Percentiles rank a stretch among this genome's conserved stretches.
Evolutionary conservation across 2,797 vertebrate genomes (phyloP).

Genomic region (Pantherophis alleghaniensis): DNA sequence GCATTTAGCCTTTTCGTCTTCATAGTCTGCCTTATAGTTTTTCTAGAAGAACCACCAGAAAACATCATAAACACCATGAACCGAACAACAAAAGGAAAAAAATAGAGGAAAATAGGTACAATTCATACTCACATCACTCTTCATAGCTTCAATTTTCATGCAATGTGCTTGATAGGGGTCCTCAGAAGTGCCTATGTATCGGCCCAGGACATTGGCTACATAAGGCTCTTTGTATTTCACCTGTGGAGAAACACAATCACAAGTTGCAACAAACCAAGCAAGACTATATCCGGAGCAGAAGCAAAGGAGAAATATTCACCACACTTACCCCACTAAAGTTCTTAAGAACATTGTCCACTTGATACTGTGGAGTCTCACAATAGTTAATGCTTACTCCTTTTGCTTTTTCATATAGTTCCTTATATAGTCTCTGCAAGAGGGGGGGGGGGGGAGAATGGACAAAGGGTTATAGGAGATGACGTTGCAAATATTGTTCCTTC

Average conservation of each 20-base stretch:
- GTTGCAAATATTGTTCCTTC: not conserved
- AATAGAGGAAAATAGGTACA: not conserved
- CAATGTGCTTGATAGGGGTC: conserved; percentile 87
- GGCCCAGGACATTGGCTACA: conserved; percentile 87
- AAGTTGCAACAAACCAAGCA: not conserved
- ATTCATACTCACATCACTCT: conserved; percentile 81
- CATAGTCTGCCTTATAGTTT: conserved; percentile 93
- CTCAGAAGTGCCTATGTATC: conserved; percentile 93
- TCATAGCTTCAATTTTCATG: conserved; percentile 85
- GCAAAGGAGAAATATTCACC: accelerated
- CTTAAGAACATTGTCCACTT: conserved; percentile 85
- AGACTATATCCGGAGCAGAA: not conserved
- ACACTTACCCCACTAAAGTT: conserved; percentile 86
- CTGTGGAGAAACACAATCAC: conserved; percentile 64
- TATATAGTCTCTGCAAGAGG: conserved; percentile 88
- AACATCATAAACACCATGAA: not conserved
- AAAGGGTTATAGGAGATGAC: not conserved
- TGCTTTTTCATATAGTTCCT: conserved; percentile 87
- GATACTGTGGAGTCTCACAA: conserved; percentile 96
- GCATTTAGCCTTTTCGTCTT: conserved; percentile 89
- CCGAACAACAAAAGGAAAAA: not conserved
- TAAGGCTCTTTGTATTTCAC: conserved; percentile 88
- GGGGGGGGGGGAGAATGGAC: conserved; percentile 44
- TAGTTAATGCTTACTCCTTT: conserved; percentile 92
- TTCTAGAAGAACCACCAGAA: conserved; percentile 73